Evolutionary conservation across 1,140 invertebrate species (phyloP), one percentile per base, ranked within the genome.

Genomic region (Eciton burchellii): DNA sequence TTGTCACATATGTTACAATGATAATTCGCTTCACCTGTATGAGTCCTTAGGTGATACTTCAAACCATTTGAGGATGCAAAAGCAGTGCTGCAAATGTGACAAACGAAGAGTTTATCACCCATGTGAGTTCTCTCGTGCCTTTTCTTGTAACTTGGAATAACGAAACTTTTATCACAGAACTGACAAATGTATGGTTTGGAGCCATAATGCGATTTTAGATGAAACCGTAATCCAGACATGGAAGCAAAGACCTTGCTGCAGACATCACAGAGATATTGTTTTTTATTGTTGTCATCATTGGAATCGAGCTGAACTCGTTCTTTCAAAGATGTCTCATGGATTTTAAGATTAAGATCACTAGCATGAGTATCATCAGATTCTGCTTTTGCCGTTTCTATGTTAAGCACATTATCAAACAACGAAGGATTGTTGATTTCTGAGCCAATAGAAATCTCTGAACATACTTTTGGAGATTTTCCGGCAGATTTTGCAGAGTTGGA

Each of bases 181-280:
- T 85, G 68, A 14, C 89, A 91, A 21, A 59, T 65, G 35, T 86
- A 82, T 8, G 83, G 82, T 52, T 89, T 91, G 26, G 65, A 9
- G 26, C 81, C 81, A 1, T 57, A 45, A 24, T 91, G 90, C 11
- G 85, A 85, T 16, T 89, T 73, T 8, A 89, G 73, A n/a, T 91
- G 90, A 6, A 85, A 79, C 57, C 87, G 84, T 59, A 88, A 73
- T 11, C 90, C 89, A 8, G 88, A 85, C 43, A 87, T 84, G 0
- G 89, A 88, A 12, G 66, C 81, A 68, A 91, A 91, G n/a, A 82
- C 84, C 66, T 89, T 91, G 59, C 86, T 89, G 16, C 90, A 91
- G 56, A 84, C 6, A 4, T 89, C 76, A n/a, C 86, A 89, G 3
- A 88, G 41, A 72, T 85, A 88, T 43, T 45, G 82, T 2, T 84